These are phyloP conservation scores for Heterohyrax brucei DNA, from an alignment of 2,797 vertebrate species.

Conservation along the genomic window DNA sequence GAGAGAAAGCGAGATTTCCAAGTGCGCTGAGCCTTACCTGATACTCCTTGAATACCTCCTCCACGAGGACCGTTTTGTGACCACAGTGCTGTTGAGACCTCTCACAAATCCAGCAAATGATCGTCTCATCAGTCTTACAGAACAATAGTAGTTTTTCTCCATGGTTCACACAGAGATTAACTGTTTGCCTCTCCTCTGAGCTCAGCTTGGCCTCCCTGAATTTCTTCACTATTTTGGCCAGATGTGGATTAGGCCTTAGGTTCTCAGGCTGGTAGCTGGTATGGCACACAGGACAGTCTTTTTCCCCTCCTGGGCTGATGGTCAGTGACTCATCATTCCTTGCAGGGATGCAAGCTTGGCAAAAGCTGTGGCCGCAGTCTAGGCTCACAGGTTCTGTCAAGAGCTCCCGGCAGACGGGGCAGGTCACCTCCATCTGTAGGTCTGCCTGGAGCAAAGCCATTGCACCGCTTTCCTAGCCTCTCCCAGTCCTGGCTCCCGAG, in stretches of 20 bases:
- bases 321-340: not conserved
- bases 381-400: conserved; percentile 29
- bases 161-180: not conserved
- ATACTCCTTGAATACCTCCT: not conserved
- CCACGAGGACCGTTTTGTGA: not conserved
- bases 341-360: conserved; percentile 46
- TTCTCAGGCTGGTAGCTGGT: not conserved
- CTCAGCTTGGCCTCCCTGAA: not conserved
- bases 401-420: not conserved
- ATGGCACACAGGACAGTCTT: conserved; percentile 42
- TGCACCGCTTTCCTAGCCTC: rapidly evolving
- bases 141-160: not conserved
- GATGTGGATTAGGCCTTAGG: not conserved
- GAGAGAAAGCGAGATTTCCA: not conserved
- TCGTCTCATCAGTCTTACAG: conserved; percentile 19
- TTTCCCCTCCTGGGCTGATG: not conserved
- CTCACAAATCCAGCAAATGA: not conserved
- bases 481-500: not conserved
- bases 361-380: conserved; percentile 56
- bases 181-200: not conserved
- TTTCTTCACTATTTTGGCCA: conserved; percentile 17
- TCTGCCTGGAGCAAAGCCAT: not conserved
- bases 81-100: not conserved
- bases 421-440: not conserved
- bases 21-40: not conserved